Evolutionary conservation across 2,888 invertebrate genomes (phyloP).

Genomic region (Cyclophora punctaria): DNA sequence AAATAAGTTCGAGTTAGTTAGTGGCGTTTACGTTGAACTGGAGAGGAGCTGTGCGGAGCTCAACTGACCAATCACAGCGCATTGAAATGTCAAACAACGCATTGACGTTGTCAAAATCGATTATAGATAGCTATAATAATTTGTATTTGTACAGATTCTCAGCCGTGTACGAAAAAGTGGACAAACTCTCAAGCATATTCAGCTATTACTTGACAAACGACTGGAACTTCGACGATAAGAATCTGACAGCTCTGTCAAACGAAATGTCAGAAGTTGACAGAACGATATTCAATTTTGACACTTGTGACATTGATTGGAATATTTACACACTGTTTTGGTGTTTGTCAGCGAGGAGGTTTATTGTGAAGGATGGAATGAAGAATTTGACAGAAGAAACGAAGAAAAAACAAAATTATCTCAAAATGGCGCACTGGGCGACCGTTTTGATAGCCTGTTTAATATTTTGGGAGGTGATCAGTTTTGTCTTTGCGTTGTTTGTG

Average conservation of each 20-base stretch:
- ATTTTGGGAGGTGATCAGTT: too few relatives aligned
- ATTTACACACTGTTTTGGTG: conserved; percentile 2
- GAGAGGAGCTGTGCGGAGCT: too few relatives aligned
- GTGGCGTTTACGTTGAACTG: too few relatives aligned
- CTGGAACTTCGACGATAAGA: conserved; percentile 11
- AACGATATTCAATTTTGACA: conserved; percentile 12
- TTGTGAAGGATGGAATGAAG: conserved; percentile 10
- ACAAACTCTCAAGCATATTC: conserved; percentile 1
- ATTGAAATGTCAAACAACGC: too few relatives aligned
- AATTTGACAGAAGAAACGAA: not conserved
- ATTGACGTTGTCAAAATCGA: too few relatives aligned
- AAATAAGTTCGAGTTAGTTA: too few relatives aligned
- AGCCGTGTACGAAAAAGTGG: conserved; percentile 13
- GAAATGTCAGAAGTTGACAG: conserved; percentile 8
- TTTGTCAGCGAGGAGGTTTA: conserved; percentile 10
- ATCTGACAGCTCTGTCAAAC: conserved; percentile 1
- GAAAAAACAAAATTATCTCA: not conserved
- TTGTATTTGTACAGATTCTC: conserved; percentile 8
- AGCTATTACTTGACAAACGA: conserved; percentile 8
- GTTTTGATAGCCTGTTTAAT: too few relatives aligned
- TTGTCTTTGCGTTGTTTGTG: too few relatives aligned
- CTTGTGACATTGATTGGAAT: conserved; percentile 2
- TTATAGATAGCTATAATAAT: not conserved
- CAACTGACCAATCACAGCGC: too few relatives aligned
- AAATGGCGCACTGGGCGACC: too few relatives aligned